Evolutionary conservation across 92 coral and sea anemone genomes (phyloP), one percentile per base, ranked within the genome.

Genomic region (Isaurus tuberculatus): DNA sequence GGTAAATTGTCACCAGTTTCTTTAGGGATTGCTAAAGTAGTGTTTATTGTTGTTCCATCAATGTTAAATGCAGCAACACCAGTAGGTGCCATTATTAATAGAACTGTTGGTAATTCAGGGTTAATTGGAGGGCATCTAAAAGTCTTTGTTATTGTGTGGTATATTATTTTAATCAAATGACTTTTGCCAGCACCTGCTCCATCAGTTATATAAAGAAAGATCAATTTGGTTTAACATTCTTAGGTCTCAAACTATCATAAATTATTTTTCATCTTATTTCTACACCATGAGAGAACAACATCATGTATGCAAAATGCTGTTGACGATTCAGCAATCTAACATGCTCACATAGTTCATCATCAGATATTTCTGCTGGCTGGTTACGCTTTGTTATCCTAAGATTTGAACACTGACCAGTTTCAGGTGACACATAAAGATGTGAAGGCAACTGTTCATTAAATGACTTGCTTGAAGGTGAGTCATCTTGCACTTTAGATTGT

Each of bases 331-430:
- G 63, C 1, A 93, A 87, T 82, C 96, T 81, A 19, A 92, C 93
- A 43, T 67, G 25, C 61, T 83, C 51, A 10, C 91, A 87, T 0
- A 92, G 79, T 51, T 46, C 19, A n/a, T 92, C 96, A 72, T 92
- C 90, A 67, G 86, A 70, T 8, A 90, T 90, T 37, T 90, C 90
- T 84, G 87, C 64, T 8, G 91, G 93, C 40, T 92, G 96, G 71
- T 51, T 65, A 5, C 73, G 77, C 27, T 11, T 44, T 36, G 69
- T 69, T 48, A 87, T 79, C 79, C 34, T 57, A 17, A 43, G 27
- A 8, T 0, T 28, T 64, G 33, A 10, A 55, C 75, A 69, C 58
- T 85, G 63, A 27, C 70, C 34, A 19, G 61, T 34, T 44, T 53
- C 55, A 19, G 73, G 74, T 8, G 40, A 40, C 31, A 75, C 22